A percentile compares a stretch with the other conserved stretches of the same genome.
These are phyloP conservation scores for Campylomormyrus numenius DNA, from an alignment of 2,113 vertebrate genomes.

Conservation along the genomic window DNA sequence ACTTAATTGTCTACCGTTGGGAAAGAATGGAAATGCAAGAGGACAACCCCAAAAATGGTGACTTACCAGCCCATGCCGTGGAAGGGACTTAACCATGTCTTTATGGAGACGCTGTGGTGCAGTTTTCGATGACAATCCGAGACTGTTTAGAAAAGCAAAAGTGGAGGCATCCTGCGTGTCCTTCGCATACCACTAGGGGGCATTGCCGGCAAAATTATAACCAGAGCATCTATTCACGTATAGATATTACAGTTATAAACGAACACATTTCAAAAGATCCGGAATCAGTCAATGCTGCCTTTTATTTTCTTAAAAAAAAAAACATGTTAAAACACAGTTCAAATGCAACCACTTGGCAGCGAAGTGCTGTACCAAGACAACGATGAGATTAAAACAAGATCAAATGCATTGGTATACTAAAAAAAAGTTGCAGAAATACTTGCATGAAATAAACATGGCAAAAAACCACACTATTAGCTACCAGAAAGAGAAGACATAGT, in stretches of 20 bases:
- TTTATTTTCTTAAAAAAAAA: slow-evolving; percentile 65
- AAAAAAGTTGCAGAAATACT: slow-evolving; percentile 69
- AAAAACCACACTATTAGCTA: slow-evolving; percentile 70
- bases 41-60: neutral
- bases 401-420: slow-evolving; percentile 57
- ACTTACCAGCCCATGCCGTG: neutral
- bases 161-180: neutral
- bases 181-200: neutral
- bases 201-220: neutral
- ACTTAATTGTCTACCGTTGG: neutral
- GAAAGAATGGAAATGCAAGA: neutral
- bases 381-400: slow-evolving; percentile 60
- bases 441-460: slow-evolving; percentile 69
- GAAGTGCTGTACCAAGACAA: slow-evolving; percentile 66
- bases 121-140: neutral
- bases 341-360: slow-evolving; percentile 67
- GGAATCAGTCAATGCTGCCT: slow-evolving; percentile 59
- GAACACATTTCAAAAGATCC: neutral
- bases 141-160: slow-evolving; percentile 19
- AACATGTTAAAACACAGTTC: slow-evolving; percentile 64
- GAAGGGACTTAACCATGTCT: too few relatives aligned
- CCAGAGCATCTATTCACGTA: neutral
- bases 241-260: neutral
- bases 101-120: too few relatives aligned
- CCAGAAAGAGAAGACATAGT: slow-evolving; percentile 66